Percentiles rank a stretch among this genome's conserved stretches.
These are phyloP conservation scores for Speoplatyrhinus poulsoni DNA, from an alignment of 2,113 vertebrate genomes.

Conservation along the genomic window DNA sequence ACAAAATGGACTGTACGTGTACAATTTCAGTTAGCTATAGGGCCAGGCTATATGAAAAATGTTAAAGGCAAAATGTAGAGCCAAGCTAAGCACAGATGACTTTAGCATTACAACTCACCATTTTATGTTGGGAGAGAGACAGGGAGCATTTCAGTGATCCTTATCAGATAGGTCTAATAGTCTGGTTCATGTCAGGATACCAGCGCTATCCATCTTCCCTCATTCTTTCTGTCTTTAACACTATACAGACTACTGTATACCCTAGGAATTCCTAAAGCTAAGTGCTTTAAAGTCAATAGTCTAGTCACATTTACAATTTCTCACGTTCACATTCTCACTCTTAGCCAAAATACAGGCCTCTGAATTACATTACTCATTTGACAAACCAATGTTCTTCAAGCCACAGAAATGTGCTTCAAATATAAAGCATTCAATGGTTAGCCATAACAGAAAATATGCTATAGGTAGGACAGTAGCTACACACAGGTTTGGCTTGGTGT, in stretches of 20 bases:
- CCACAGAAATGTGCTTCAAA: neutral
- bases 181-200: constrained; percentile 53
- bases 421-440: neutral
- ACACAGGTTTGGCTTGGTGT: constrained; percentile 3
- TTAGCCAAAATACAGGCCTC: neutral
- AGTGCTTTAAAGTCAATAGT: constrained; percentile 1
- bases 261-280: constrained; percentile 55
- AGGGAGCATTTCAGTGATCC: constrained; percentile 30
- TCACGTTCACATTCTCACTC: neutral
- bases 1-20: too few relatives aligned
- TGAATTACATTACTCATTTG: neutral
- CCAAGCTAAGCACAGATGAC: neutral
- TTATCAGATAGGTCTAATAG: constrained; percentile 41
- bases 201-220: constrained; percentile 50
- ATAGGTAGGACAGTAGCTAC: constrained; percentile 3
- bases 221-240: constrained; percentile 54
- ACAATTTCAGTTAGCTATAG: too few relatives aligned
- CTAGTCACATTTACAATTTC: neutral
- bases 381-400: too few relatives aligned
- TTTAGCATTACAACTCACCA: constrained; percentile 34
- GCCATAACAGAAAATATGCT: neutral
- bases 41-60: too few relatives aligned
- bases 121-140: constrained; percentile 3
- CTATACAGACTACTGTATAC: constrained; percentile 63
- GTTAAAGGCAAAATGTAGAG: too few relatives aligned